Evolutionary conservation across 2,888 invertebrate species (phyloP).

Genomic region (Piscicola geometra): DNA sequence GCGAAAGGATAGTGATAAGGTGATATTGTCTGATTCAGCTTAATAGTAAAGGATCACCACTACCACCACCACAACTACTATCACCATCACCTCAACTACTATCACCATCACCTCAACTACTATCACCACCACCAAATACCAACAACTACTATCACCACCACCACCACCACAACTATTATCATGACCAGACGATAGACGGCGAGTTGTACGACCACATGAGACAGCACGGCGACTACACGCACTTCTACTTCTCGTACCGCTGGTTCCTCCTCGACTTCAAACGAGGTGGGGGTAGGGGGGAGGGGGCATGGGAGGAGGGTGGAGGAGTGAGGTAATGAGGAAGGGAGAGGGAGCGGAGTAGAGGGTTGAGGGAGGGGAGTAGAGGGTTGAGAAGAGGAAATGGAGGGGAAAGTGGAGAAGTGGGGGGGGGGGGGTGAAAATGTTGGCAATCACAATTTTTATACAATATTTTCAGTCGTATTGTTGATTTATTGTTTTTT

Average conservation of each 20-base stretch:
- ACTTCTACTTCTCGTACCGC: constrained; percentile 94
- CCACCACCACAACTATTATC: constrained; percentile 53
- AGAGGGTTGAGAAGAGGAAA: no score
- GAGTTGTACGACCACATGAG: constrained; percentile 92
- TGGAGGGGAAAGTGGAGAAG: no score
- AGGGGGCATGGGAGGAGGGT: no score
- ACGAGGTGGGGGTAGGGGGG: constrained; percentile 64
- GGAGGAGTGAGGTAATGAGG: no score
- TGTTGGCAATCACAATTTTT: no score
- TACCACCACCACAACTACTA: neutral
- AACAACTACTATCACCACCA: neutral
- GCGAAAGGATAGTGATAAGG: no score
- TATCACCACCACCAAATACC: neutral
- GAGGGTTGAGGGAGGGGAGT: no score
- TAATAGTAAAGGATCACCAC: neutral
- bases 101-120: neutral
- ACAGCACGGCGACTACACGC: constrained; percentile 88
- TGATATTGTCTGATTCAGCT: no score
- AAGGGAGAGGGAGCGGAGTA: no score
- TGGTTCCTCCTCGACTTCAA: constrained; percentile 96
- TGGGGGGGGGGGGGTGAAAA: no score
- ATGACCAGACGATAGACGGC: constrained; percentile 85
- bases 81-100: neutral
- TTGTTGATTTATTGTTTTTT: no score
- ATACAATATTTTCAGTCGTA: no score